These are phyloP conservation scores for Lineus longissimus DNA, from an alignment of 1,140 invertebrate genomes.

Conservation along the genomic window DNA sequence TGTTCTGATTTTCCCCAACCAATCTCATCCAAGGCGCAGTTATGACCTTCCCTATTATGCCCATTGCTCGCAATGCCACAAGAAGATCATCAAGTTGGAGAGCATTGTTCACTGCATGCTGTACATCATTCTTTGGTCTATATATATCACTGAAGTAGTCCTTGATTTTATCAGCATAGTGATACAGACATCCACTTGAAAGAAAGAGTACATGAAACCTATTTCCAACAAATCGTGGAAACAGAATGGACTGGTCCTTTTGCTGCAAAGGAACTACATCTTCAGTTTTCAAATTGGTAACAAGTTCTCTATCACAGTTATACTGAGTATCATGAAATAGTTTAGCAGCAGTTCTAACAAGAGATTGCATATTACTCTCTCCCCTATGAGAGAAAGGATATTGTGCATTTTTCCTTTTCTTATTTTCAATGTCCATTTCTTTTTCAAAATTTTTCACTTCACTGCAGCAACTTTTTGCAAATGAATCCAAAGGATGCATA, in stretches of 20 bases:
- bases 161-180: not conserved
- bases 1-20: not conserved
- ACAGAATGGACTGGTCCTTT: not conserved
- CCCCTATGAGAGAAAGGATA: no score
- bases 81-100: not conserved
- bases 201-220: constrained; percentile 3
- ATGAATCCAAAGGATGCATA: not conserved
- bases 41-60: constrained; percentile 2
- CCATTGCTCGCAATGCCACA: not conserved
- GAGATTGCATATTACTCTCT: no score
- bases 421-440: no score
- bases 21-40: not conserved
- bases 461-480: not conserved
- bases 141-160: not conserved
- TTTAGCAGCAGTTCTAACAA: not conserved
- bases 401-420: no score
- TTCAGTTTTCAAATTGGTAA: not conserved
- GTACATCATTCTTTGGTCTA: not conserved
- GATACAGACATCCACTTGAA: not conserved
- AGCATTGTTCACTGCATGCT: not conserved
- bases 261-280: not conserved
- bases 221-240: not conserved
- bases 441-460: not conserved
- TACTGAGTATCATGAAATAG: constrained; percentile 5
- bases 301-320: not conserved